A percentile compares a stretch with the other conserved stretches of the same genome.
Evolutionary conservation across 2,113 vertebrate genomes (phyloP).

Genomic region (Ibidorhyncha struthersii): DNA sequence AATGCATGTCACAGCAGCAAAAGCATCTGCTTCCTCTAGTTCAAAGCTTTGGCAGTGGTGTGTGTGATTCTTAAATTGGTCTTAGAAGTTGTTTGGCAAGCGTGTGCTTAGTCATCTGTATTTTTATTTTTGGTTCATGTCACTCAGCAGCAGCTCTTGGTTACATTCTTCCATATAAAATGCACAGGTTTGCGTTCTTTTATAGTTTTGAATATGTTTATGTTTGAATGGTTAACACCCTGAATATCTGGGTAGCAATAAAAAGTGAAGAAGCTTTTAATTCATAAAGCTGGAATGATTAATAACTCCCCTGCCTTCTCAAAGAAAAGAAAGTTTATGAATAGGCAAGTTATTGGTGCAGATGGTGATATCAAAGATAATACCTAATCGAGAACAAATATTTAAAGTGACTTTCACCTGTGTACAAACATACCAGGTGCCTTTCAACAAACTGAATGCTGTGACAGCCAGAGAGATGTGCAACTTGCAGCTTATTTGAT

Average conservation of each 20-base stretch:
- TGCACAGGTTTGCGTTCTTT: neutral
- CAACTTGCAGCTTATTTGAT: neutral
- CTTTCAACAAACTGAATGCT: neutral
- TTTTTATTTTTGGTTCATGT: conserved; percentile 48
- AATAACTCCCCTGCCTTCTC: neutral
- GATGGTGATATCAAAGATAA: conserved; percentile 17
- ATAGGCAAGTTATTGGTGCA: conserved; percentile 16
- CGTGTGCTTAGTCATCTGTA: conserved; percentile 57
- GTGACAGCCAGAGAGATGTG: neutral
- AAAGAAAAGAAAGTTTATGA: conserved; percentile 18
- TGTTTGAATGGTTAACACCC: neutral
- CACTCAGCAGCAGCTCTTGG: conserved; percentile 7
- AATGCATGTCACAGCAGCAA: conserved; percentile 68
- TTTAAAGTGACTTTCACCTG: conserved; percentile 4
- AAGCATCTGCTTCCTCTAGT: conserved; percentile 71
- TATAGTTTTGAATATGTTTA: neutral
- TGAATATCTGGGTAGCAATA: neutral
- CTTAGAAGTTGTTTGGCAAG: conserved; percentile 66
- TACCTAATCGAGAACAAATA: neutral
- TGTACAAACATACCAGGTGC: neutral
- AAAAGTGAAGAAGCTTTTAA: neutral
- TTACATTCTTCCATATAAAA: neutral
- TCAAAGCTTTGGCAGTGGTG: conserved; percentile 62
- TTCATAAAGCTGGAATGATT: neutral
- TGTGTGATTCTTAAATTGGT: conserved; percentile 60